A percentile compares a stretch with the other conserved stretches of the same genome.
These are phyloP conservation scores for Hermetia illucens DNA, from an alignment of 1,140 invertebrate species.

Conservation along the genomic window DNA sequence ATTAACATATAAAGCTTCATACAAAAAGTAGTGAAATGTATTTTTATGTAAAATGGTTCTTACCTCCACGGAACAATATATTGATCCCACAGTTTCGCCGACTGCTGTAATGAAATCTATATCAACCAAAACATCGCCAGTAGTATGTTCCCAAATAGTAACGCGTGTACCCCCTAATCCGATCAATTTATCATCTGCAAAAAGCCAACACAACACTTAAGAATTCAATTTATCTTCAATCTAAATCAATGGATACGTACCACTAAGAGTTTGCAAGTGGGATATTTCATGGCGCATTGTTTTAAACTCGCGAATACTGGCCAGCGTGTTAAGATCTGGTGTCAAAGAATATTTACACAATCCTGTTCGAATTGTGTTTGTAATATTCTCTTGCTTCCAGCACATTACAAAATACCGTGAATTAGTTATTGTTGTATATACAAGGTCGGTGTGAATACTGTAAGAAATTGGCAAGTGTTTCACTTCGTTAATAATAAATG, in stretches of 20 bases:
- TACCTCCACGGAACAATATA: constrained; percentile 21
- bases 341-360: constrained; percentile 28
- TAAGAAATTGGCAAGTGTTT: constrained; percentile 1
- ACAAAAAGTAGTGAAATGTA: neutral
- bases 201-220: neutral
- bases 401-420: constrained; percentile 26
- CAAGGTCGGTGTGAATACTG: constrained; percentile 15
- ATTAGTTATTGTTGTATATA: constrained; percentile 20
- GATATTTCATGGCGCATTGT: constrained; percentile 18
- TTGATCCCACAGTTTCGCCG: constrained; percentile 17
- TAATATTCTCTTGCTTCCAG: constrained; percentile 19
- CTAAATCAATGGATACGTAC: constrained; percentile 3
- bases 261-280: constrained; percentile 19
- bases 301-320: constrained; percentile 26
- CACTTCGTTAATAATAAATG: too few relatives aligned
- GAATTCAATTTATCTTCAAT: neutral
- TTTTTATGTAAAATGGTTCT: neutral
- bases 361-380: constrained; percentile 20
- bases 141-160: constrained; percentile 28
- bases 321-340: constrained; percentile 21
- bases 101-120: constrained; percentile 19
- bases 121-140: constrained; percentile 25
- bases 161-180: constrained; percentile 19
- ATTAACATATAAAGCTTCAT: neutral
- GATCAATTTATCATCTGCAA: constrained; percentile 23